Percentiles rank a stretch among this genome's conserved stretches.
These are phyloP conservation scores for Herpetotheres cachinnans DNA, from an alignment of 2,113 vertebrate species.

Conservation along the genomic window DNA sequence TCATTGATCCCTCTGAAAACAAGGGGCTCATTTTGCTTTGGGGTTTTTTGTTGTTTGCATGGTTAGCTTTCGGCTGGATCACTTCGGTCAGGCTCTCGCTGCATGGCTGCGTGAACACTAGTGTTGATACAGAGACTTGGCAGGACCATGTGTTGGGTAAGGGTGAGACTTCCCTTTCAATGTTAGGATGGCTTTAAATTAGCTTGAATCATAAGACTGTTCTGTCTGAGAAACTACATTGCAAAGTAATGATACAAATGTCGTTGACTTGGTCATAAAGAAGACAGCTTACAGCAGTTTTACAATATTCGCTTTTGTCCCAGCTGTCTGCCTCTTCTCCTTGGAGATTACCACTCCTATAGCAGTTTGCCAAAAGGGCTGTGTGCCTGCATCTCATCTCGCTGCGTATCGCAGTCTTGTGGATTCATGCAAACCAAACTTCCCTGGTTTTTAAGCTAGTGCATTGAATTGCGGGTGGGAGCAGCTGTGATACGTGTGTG, in stretches of 20 bases:
- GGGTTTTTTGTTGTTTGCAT: neutral
- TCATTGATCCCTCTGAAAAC: neutral
- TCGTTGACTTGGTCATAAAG: neutral
- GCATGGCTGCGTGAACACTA: neutral
- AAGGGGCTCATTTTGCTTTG: neutral
- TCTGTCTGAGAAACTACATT: neutral
- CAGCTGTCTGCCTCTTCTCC: neutral
- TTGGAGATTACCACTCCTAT: neutral
- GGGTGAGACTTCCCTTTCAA: neutral
- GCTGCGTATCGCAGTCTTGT: neutral
- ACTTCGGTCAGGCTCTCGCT: neutral
- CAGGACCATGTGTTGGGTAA: neutral
- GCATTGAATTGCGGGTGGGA: neutral
- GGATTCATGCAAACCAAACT: neutral
- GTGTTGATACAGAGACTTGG: neutral
- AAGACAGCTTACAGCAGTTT: neutral
- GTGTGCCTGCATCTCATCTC: neutral
- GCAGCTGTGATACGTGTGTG: neutral
- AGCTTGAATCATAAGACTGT: neutral
- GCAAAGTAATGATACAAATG: neutral
- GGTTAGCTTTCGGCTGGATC: neutral
- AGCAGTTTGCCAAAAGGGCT: neutral
- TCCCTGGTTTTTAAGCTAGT: neutral
- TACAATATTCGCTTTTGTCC: neutral
- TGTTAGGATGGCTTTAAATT: neutral